Evolutionary conservation across 2,797 vertebrate species (phyloP).

Genomic region (Mionectes olivaceus): DNA sequence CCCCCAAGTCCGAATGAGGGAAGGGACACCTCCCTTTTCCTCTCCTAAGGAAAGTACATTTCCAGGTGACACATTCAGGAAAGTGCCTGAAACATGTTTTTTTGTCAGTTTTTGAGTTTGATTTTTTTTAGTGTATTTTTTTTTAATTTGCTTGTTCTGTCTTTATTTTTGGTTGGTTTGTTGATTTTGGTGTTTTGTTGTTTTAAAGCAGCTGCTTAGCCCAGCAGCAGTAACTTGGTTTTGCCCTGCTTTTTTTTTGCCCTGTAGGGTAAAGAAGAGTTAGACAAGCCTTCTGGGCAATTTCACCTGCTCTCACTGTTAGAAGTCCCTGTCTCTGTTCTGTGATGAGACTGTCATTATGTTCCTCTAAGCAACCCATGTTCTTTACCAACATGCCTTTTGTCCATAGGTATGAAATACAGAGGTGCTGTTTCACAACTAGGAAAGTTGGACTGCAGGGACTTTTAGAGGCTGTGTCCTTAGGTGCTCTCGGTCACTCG

Average conservation of each 20-base stretch:
- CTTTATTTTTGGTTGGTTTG: neutral
- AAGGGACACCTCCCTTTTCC: accelerated
- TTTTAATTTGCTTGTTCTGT: neutral
- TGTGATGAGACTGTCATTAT: neutral
- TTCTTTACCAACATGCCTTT: accelerated
- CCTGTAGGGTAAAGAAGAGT: neutral
- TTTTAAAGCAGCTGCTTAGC: neutral
- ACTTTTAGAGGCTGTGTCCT: neutral
- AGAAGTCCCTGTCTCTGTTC: neutral
- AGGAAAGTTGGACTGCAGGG: neutral
- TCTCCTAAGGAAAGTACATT: neutral
- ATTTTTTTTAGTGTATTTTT: neutral
- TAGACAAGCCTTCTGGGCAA: neutral
- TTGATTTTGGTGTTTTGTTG: neutral
- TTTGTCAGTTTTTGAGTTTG: neutral
- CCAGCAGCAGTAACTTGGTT: neutral
- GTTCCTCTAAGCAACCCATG: neutral
- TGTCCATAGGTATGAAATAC: neutral
- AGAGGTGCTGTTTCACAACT: neutral
- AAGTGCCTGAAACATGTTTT: accelerated
- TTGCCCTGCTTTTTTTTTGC: too few species aligned
- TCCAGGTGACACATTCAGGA: neutral
- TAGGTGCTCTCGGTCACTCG: neutral
- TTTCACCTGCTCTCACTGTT: neutral
- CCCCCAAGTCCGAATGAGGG: accelerated